These are phyloP conservation scores for Donacobius atricapilla DNA, from an alignment of 2,113 vertebrate species.

Conservation along the genomic window DNA sequence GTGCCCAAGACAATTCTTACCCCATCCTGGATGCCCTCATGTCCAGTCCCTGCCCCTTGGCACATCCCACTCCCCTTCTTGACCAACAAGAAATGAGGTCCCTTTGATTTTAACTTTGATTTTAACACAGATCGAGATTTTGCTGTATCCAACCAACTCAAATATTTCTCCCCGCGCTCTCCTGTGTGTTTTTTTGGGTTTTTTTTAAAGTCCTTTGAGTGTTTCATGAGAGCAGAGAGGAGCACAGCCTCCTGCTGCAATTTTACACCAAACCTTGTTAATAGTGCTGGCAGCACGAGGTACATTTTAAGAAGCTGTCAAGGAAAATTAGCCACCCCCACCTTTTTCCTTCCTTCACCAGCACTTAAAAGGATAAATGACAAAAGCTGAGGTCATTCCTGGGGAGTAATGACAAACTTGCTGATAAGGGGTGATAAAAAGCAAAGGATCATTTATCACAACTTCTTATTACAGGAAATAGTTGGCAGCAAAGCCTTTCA, in stretches of 20 bases:
- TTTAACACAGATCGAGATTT: not conserved
- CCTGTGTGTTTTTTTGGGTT: too few species aligned
- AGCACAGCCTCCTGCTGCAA: not conserved
- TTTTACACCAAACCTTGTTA: not conserved
- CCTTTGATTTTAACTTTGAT: not conserved
- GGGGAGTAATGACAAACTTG: not conserved
- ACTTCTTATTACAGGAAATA: not conserved
- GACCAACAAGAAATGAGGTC: not conserved
- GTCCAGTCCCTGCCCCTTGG: not conserved
- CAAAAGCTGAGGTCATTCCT: not conserved
- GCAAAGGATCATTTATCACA: not conserved
- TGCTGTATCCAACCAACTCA: not conserved
- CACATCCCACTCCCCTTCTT: not conserved
- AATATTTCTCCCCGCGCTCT: not conserved
- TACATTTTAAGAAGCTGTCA: not conserved
- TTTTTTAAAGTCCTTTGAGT: not conserved
- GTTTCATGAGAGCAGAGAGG: not conserved
- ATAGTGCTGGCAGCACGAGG: not conserved
- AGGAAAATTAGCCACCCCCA: not conserved
- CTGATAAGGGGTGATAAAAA: not conserved
- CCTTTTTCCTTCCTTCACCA: not conserved
- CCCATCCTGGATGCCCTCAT: not conserved
- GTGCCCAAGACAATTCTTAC: fast-evolving
- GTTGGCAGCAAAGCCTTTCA: not conserved
- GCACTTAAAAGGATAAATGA: not conserved